Conservation (phyloP, 2,888 invertebrate genomes). For the Cryptocephalus primarius region DNA sequence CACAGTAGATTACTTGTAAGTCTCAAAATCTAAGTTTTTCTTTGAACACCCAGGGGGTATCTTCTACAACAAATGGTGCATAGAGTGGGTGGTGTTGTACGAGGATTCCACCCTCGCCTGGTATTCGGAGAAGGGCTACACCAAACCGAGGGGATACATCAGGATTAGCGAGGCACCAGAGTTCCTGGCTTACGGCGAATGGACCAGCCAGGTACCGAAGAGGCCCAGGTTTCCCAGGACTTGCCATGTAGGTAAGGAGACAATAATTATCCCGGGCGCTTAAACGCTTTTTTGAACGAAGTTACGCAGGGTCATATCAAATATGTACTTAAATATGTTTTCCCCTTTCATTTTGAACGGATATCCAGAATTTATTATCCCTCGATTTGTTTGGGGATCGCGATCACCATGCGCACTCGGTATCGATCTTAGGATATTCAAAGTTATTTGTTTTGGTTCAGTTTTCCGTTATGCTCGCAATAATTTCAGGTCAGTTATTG, state of each 20-base stretch:
- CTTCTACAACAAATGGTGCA: constrained; percentile 71
- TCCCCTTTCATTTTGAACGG: too few relatives aligned
- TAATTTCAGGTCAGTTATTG: constrained; percentile 47
- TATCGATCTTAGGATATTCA: too few relatives aligned
- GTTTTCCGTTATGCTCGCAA: too few relatives aligned
- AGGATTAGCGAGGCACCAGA: constrained; percentile 71
- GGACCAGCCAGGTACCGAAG: constrained; percentile 67
- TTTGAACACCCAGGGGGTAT: constrained; percentile 52
- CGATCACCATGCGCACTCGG: too few relatives aligned
- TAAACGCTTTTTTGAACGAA: too few relatives aligned
- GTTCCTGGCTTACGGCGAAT: constrained; percentile 69
- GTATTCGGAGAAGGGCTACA: constrained; percentile 56
- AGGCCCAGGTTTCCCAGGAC: constrained; percentile 61
- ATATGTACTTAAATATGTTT: too few relatives aligned
- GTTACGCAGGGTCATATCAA: too few relatives aligned
- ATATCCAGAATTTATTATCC: too few relatives aligned
- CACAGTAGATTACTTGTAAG: too few relatives aligned
- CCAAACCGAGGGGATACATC: constrained; percentile 37
- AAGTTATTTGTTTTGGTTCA: too few relatives aligned
- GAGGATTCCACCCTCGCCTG: constrained; percentile 82
- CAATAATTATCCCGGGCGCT: background rate
- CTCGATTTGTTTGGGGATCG: too few relatives aligned
- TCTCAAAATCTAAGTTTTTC: too few relatives aligned
- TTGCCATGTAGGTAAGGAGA: constrained; percentile 41
- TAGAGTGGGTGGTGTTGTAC: constrained; percentile 75